Evolutionary conservation across 2,888 invertebrate genomes (phyloP), one percentile per base, ranked within the genome.

Genomic region (Megaustenia siamemsis): DNA sequence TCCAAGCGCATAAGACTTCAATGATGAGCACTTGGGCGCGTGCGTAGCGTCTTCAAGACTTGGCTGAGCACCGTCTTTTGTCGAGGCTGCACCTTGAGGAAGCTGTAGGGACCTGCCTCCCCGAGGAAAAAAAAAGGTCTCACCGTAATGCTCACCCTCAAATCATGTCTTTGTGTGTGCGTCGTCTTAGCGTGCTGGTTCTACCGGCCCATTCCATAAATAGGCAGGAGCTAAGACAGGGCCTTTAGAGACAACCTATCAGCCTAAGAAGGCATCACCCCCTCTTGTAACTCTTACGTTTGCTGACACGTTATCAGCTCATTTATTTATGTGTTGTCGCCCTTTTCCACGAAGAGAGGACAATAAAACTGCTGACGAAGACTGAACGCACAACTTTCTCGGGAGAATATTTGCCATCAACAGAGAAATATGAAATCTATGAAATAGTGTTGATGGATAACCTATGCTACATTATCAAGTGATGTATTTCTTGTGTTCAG

Each of bases 1-100:
- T 66, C 78, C n/a, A 78, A 60, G 40, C 78, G 38, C 78, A 68
- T 49, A 49, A 80, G 69, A 68, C 66, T 69, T 80, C 40, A 49
- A 80, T 32, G 80, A 80, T 80, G 80, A 80, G 80, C 80, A 66
- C 45, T 35, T 43, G 49, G 69, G 49, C 80, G 80, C 80, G 80
- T 68, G 80, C 80, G 80, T 68, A 69, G 66, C 66, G 69, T 80
- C 80, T 80, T 80, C 12, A 80, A 68, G 80, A 69, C 80, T 45
- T 78, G 78, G 78, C 49, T 80, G 80, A 69, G 71, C 81, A 81
- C 81, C 40, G 71, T 71, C 71, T 81, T 71, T 81, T 81, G 81
- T 81, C 71, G 38, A 28, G 38, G 40, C 24, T 81, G 81, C 81
- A 81, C 81, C 81, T 81, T 81, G 81, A 81, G 81, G 45, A 53